Evolutionary conservation across 2,888 invertebrate species (phyloP).

Genomic region (Leptura quadrifasciata): DNA sequence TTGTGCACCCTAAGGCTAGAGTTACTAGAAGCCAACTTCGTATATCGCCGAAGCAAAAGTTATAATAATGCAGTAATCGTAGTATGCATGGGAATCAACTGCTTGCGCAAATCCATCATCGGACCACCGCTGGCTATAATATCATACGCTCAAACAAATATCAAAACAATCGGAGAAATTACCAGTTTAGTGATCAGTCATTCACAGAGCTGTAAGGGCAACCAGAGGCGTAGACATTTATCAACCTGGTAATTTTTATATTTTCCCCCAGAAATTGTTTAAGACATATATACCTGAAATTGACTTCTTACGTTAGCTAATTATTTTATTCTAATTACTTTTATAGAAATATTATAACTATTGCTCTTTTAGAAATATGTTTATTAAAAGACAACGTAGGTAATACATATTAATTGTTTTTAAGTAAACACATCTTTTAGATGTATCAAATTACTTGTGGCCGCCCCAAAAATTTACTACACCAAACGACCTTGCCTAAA

Average conservation of each 20-base stretch:
- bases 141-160: slow-evolving; percentile 49
- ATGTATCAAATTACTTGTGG: no score
- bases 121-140: slow-evolving; percentile 50
- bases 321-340: no score
- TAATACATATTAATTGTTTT: no score
- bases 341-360: no score
- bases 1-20: slow-evolving; percentile 40
- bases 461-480: no score
- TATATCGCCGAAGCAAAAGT: slow-evolving; percentile 41
- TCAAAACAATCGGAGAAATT: slow-evolving; percentile 51
- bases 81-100: slow-evolving; percentile 46
- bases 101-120: slow-evolving; percentile 47
- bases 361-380: background rate
- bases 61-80: slow-evolving; percentile 46
- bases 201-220: slow-evolving; percentile 31
- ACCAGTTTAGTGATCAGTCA: slow-evolving; percentile 43
- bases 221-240: slow-evolving; percentile 6
- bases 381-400: no score
- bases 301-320: no score
- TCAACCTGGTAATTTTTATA: background rate
- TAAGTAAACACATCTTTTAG: no score
- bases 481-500: no score
- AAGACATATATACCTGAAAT: no score
- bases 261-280: no score
- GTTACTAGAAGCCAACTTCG: slow-evolving; percentile 41